Percentiles rank a stretch among this genome's conserved stretches.
phyloP scores from a whole-genome alignment of 1,140 invertebrate genomes.

The Drosophila arizonae region DNA sequence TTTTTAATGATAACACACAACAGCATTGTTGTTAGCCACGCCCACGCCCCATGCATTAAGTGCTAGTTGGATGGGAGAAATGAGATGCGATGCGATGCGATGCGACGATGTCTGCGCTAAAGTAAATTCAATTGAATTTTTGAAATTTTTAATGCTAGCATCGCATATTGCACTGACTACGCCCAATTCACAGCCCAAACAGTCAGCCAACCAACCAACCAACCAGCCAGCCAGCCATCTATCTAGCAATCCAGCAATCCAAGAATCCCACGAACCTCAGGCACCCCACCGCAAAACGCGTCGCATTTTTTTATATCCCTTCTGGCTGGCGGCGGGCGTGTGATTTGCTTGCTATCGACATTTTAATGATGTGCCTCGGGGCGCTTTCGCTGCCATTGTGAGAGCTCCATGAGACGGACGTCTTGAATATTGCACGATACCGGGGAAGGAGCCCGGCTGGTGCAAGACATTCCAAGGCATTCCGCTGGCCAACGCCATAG shows the following conservation, averaged over 20 bases:
- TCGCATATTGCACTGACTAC: slow-evolving; percentile 69
- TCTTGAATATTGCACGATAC: slow-evolving; percentile 67
- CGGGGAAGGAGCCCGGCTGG: slow-evolving; percentile 16
- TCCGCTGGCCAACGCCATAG: slow-evolving; percentile 43
- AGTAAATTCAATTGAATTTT: slow-evolving; percentile 79
- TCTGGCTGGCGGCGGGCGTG: slow-evolving; percentile 71
- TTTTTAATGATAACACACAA: slow-evolving; percentile 73
- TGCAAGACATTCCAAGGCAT: slow-evolving; percentile 47
- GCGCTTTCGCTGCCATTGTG: slow-evolving; percentile 49
- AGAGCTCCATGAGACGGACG: slow-evolving; percentile 35
- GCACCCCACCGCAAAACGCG: slow-evolving; percentile 51
- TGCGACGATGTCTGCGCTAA: slow-evolving; percentile 60
- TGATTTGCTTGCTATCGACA: slow-evolving; percentile 81
- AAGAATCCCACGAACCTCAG: slow-evolving; percentile 39
- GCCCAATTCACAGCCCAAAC: slow-evolving; percentile 34
- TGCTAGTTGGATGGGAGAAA: slow-evolving; percentile 44
- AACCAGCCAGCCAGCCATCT: slow-evolving; percentile 2
- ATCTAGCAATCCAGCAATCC: slow-evolving; percentile 17
- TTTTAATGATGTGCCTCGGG: slow-evolving; percentile 81
- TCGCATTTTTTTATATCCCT: slow-evolving; percentile 64
- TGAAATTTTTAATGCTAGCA: slow-evolving; percentile 76
- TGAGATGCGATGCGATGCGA: slow-evolving; percentile 24
- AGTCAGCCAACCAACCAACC: slow-evolving; percentile 15
- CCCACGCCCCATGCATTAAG: slow-evolving; percentile 65
- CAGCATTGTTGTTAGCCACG: slow-evolving; percentile 48